Percentiles rank a stretch among this genome's conserved stretches.
phyloP scores from a whole-genome alignment of 2,797 vertebrate species.

The Chloroceryle inda region DNA sequence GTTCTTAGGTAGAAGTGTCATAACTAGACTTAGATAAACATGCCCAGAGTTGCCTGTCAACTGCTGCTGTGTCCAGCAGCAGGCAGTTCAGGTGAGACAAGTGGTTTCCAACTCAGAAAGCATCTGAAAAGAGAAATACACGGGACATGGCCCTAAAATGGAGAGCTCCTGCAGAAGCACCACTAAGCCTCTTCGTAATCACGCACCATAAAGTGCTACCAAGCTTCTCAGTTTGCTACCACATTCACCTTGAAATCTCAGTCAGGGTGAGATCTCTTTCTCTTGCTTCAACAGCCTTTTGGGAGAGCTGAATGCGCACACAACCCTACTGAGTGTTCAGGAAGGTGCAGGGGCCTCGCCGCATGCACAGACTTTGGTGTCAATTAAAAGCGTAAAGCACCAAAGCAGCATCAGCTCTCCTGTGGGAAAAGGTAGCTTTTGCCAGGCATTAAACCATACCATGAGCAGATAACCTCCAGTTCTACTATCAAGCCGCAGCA shows the following conservation, averaged over 20 bases:
- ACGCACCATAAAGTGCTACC: background rate
- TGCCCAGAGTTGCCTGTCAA: background rate
- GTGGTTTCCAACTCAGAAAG: background rate
- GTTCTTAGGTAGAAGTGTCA: background rate
- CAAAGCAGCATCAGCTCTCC: background rate
- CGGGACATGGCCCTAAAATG: fast-evolving
- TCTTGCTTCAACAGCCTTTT: background rate
- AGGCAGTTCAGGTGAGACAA: background rate
- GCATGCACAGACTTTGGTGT: fast-evolving
- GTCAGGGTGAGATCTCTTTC: background rate
- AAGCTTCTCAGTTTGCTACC: background rate
- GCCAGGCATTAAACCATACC: background rate
- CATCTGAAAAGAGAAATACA: background rate
- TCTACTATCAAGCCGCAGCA: background rate
- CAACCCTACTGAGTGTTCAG: background rate
- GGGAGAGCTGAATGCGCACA: background rate
- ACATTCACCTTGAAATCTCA: background rate
- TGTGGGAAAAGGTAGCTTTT: background rate
- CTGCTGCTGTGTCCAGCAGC: background rate
- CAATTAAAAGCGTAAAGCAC: background rate
- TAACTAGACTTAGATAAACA: background rate
- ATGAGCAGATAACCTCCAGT: background rate
- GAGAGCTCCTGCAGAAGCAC: background rate
- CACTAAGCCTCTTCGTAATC: background rate
- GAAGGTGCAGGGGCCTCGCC: background rate